These are phyloP conservation scores for Ascaphus truei DNA, from an alignment of 2,113 vertebrate species.

Conservation along the genomic window DNA sequence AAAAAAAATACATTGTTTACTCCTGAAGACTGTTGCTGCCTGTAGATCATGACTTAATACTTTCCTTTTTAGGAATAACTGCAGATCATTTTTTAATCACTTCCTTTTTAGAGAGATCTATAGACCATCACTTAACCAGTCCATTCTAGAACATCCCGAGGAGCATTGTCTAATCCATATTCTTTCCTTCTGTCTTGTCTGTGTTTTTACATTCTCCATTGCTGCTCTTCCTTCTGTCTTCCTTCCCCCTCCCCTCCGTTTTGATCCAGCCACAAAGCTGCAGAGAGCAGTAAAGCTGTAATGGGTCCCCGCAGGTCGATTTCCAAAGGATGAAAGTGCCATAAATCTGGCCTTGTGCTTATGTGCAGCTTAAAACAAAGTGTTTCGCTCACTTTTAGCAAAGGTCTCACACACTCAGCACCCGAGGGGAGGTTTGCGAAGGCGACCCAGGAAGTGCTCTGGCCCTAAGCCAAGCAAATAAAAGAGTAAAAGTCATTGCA, in stretches of 20 bases:
- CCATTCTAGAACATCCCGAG: neutral
- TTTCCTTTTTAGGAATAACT: neutral
- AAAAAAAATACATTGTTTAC: too few relatives aligned
- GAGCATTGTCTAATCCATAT: neutral
- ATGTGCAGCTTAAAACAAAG: conserved; percentile 76
- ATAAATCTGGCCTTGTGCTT: conserved; percentile 71
- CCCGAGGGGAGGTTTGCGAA: neutral
- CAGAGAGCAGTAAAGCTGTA: conserved; percentile 74
- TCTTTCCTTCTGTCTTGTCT: neutral
- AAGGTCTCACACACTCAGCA: conserved; percentile 34
- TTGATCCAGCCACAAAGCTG: conserved; percentile 56
- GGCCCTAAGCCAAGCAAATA: neutral
- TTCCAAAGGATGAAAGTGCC: conserved; percentile 65
- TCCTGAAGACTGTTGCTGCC: too few relatives aligned
- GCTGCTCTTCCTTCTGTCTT: too few relatives aligned
- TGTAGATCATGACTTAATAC: too few relatives aligned
- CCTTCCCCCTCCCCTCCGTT: neutral
- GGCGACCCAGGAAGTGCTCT: neutral
- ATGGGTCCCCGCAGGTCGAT: conserved; percentile 74
- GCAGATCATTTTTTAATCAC: neutral
- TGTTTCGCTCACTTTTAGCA: conserved; percentile 70
- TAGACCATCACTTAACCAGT: too few relatives aligned
- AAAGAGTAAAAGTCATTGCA: neutral
- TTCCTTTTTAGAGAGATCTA: neutral
- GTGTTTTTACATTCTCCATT: too few relatives aligned